A percentile compares a stretch with the other conserved stretches of the same genome.
Conservation (phyloP, 1,140 invertebrate genomes). For the Paracyclopina nana region DNA sequence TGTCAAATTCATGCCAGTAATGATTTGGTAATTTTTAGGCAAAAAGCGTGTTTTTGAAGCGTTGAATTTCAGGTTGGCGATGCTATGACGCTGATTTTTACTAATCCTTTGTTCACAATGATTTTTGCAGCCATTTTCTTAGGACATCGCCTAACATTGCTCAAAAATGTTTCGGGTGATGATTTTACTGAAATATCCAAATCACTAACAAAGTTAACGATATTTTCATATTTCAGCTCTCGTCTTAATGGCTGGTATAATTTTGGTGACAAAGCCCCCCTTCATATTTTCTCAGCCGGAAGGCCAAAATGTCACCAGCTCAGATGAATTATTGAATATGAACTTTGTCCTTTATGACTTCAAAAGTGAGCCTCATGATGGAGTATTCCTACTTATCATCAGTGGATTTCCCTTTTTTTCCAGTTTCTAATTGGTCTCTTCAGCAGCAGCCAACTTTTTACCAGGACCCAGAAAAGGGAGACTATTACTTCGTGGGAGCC, state of each 20-base stretch:
- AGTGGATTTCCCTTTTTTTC: background rate
- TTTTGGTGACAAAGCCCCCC: background rate
- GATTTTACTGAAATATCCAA: too few species aligned
- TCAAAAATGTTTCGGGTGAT: background rate
- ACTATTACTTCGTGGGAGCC: background rate
- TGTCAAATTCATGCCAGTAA: background rate
- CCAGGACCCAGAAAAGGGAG: background rate
- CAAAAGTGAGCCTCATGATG: background rate
- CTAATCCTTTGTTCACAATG: background rate
- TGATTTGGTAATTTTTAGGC: background rate
- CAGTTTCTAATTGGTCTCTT: too few species aligned
- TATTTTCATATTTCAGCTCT: too few species aligned
- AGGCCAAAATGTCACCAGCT: background rate
- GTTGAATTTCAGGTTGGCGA: background rate
- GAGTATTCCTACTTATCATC: background rate
- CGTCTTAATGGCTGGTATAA: background rate
- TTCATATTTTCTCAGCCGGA: background rate
- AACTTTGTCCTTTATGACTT: background rate
- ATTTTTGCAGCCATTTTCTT: background rate
- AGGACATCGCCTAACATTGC: background rate
- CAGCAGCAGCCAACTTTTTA: too few species aligned
- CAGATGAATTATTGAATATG: background rate
- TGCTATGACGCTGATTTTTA: conserved; percentile 1
- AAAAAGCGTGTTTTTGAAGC: background rate
- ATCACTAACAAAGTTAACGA: too few species aligned